Percentiles rank a stretch among this genome's conserved stretches.
These are phyloP conservation scores for Melanotaenia pygmaea DNA, from an alignment of 2,797 vertebrate genomes.

Conservation along the genomic window DNA sequence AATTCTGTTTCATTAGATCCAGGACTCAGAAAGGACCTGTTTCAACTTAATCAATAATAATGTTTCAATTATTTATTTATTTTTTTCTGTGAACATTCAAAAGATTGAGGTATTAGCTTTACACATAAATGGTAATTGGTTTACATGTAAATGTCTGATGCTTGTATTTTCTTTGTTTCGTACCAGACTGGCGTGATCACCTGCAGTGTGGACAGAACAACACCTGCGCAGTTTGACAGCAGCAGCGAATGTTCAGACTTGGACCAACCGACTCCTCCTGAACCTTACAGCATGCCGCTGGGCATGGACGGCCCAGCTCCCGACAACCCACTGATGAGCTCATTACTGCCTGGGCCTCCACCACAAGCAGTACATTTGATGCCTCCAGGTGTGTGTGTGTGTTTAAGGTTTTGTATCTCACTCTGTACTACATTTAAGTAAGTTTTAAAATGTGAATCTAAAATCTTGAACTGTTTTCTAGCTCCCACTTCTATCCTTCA, in stretches of 20 bases:
- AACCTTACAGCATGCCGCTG: slow-evolving; percentile 71
- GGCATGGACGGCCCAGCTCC: slow-evolving; percentile 72
- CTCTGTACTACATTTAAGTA: neutral
- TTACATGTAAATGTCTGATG: neutral
- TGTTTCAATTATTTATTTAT: neutral
- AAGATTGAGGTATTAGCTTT: neutral
- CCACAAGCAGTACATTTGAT: slow-evolving; percentile 86
- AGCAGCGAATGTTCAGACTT: slow-evolving; percentile 89
- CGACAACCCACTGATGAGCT: slow-evolving; percentile 87
- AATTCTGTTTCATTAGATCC: neutral
- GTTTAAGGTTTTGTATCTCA: neutral
- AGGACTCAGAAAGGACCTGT: neutral
- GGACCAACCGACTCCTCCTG: slow-evolving; percentile 83
- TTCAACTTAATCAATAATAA: neutral
- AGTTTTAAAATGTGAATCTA: neutral
- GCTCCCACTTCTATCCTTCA: slow-evolving; percentile 86
- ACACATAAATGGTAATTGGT: neutral
- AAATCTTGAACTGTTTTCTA: slow-evolving; percentile 56
- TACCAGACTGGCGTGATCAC: slow-evolving; percentile 84
- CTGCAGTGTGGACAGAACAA: slow-evolving; percentile 81
- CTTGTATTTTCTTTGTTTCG: neutral
- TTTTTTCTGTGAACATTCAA: neutral
- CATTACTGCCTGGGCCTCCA: slow-evolving; percentile 81
- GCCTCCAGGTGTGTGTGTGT: slow-evolving; percentile 84
- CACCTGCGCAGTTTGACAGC: slow-evolving; percentile 84